phyloP scores from a whole-genome alignment of 2,888 invertebrate genomes.

The Polylopha cassiicola region DNA sequence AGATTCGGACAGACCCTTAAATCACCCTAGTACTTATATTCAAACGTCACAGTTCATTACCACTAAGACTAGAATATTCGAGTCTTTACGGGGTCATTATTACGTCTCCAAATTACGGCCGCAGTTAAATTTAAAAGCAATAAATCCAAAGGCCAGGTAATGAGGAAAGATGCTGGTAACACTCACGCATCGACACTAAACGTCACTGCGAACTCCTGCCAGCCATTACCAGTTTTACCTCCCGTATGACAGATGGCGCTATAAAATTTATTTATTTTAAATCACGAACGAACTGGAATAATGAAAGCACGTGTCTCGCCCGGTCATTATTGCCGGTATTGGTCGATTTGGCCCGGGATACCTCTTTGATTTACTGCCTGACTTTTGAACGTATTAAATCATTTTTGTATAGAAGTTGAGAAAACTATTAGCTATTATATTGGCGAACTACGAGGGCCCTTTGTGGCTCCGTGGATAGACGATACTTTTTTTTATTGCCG shows the following conservation, averaged over 20 bases:
- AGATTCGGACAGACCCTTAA: too few relatives aligned
- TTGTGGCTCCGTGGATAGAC: constrained; percentile 47
- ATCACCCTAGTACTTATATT: too few relatives aligned
- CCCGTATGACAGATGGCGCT: constrained; percentile 69
- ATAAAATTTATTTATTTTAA: constrained; percentile 74
- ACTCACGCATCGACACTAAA: constrained; percentile 66
- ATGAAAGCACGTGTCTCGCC: constrained; percentile 67
- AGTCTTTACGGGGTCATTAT: constrained; percentile 21
- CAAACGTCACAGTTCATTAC: background rate
- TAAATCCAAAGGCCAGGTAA: constrained; percentile 56
- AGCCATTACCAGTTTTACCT: constrained; percentile 64
- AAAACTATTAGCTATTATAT: constrained; percentile 75
- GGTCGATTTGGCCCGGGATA: constrained; percentile 53
- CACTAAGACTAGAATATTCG: background rate
- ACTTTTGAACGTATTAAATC: constrained; percentile 73
- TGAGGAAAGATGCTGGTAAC: constrained; percentile 58
- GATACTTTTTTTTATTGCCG: constrained; percentile 55
- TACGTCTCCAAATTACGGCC: constrained; percentile 31
- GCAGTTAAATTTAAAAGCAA: constrained; percentile 50
- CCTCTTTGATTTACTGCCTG: constrained; percentile 68
- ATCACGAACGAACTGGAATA: constrained; percentile 61
- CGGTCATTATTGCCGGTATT: constrained; percentile 55
- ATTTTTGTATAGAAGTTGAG: constrained; percentile 70
- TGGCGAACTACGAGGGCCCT: constrained; percentile 58
- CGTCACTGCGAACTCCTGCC: constrained; percentile 60